Base-by-base conservation (phyloP, 35 echinoderm and acorn worm species). In the Anneissia japonica region DNA sequence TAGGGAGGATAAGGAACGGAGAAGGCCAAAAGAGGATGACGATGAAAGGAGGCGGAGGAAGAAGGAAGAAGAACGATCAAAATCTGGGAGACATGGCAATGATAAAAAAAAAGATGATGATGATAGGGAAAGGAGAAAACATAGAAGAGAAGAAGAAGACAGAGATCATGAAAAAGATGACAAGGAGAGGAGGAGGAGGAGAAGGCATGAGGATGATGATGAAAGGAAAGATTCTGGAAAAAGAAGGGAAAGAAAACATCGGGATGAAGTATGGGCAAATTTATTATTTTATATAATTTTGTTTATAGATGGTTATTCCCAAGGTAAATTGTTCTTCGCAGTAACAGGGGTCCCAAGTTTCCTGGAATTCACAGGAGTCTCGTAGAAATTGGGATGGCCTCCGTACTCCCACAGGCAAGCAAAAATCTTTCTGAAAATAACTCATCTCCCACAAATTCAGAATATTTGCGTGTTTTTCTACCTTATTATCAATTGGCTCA, bases 31-130 rank as follows among this genome's bases (percentile, higher is more conserved):
- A 79, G 76, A 79, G 3, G 76, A 79, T 1, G 76, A 79, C 17
- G 37, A 79, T 38, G 76, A 79, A 38, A 10, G 33, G n/a, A 35
- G 37, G 17, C 33, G 23, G 32, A 79, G 33, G 30, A 38, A 26
- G n/a, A 76, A 76, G 28, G 76, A 79, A 36, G 76, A 38, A 79
- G 37, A 38, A 79, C 4, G 76, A 79, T 12, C 33, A 79, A 79
- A 38, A 79, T 36, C 33, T 31, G 37, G 76, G 32, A 79, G n/a
- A 79, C 33, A 79, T 36, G 7, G 7, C 17, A 31, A 79, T 36
- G 76, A 38, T 36, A 38, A 26, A 33, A 38, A 32, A 76, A 34
- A 23, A 23, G 4, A 76, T 31, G 74, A 76, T 31, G 23, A 76
- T 31, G 74, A 34, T 31, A 34, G 74, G 33, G 74, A 34, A 76